Evolutionary conservation across 2,113 vertebrate genomes (phyloP).

Genomic region (Sinocyclocheilus rhinocerous): DNA sequence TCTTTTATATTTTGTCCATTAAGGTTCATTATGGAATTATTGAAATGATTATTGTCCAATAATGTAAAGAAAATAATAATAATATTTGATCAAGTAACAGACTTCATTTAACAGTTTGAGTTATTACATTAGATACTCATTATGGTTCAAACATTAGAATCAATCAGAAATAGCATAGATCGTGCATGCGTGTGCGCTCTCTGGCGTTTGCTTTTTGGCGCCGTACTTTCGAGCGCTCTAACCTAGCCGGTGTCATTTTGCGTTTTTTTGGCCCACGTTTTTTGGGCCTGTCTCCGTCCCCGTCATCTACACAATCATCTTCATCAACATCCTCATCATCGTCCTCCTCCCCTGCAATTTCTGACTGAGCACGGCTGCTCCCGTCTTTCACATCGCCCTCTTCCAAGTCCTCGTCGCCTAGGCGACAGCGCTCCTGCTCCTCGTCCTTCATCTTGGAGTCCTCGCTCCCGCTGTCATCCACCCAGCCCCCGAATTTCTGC

Average conservation of each 20-base stretch:
- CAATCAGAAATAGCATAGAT: no score
- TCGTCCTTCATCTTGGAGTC: constrained; percentile 74
- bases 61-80: no score
- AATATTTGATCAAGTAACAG: no score
- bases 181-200: constrained; percentile 98
- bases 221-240: constrained; percentile 92
- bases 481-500: constrained; percentile 92
- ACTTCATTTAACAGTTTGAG: no score
- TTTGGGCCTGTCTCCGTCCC: constrained; percentile 86
- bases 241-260: constrained; percentile 91
- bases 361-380: constrained; percentile 74
- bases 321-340: constrained; percentile 85
- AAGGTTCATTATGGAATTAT: no score
- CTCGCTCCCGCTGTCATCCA: constrained; percentile 84
- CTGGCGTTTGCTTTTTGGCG: constrained; percentile 93
- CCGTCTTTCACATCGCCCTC: constrained; percentile 81
- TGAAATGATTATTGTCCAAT: no score
- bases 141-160: no score
- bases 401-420: constrained; percentile 81
- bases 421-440: constrained; percentile 68
- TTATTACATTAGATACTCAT: no score
- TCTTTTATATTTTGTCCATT: no score
- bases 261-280: constrained; percentile 97
- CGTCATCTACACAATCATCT: constrained; percentile 85
- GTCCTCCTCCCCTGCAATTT: constrained; percentile 71